Conservation (phyloP, 2,888 invertebrate species). For the Sycophila texana region DNA sequence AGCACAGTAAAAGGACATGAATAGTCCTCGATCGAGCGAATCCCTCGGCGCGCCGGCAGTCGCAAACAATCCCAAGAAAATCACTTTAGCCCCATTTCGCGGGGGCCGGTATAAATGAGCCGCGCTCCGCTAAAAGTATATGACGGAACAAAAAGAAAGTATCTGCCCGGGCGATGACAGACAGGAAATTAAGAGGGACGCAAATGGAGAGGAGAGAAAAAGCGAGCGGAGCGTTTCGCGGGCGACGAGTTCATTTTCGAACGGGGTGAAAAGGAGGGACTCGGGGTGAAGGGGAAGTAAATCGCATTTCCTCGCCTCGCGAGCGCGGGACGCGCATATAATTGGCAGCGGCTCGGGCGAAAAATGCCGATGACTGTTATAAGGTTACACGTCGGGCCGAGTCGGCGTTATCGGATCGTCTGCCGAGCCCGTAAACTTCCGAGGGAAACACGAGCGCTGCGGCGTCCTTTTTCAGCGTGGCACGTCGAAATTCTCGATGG, state of each 20-base stretch:
- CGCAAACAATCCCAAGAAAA: slow-evolving; percentile 18
- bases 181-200: slow-evolving; percentile 51
- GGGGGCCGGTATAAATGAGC: slow-evolving; percentile 5
- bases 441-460: slow-evolving; percentile 2
- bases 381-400: slow-evolving; percentile 8
- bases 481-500: too few relatives aligned
- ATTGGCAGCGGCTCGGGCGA: slow-evolving; percentile 26
- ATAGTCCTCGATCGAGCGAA: slow-evolving; percentile 3
- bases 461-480: background rate
- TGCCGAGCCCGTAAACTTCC: slow-evolving; percentile 33
- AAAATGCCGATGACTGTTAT: slow-evolving; percentile 41
- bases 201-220: slow-evolving; percentile 26
- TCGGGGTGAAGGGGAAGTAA: slow-evolving; percentile 11
- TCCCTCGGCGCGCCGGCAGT: background rate
- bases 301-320: slow-evolving; percentile 30
- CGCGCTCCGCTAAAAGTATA: slow-evolving; percentile 14
- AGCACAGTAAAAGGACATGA: background rate
- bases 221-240: background rate
- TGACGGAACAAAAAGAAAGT: slow-evolving; percentile 27
- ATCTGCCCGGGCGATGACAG: slow-evolving; percentile 30
- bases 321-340: slow-evolving; percentile 8
- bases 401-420: slow-evolving; percentile 45
- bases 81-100: slow-evolving; percentile 11
- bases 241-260: background rate
- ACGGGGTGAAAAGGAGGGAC: too few relatives aligned